Evolutionary conservation across 2,888 invertebrate species (phyloP).

Genomic region (Bedellia somnulentella): DNA sequence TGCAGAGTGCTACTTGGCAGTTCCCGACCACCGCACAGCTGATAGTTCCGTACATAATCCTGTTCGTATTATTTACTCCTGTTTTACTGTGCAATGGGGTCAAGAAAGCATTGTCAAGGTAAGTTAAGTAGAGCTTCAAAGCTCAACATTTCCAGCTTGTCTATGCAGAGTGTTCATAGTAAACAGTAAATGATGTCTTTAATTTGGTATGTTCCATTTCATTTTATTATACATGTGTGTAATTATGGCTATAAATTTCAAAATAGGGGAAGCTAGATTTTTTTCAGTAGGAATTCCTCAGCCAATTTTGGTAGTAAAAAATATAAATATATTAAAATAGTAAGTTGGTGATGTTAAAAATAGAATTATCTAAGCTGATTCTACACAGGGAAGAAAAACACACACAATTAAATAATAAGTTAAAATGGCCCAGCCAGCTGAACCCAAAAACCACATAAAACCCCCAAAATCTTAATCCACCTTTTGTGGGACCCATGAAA

Average conservation of each 20-base stretch:
- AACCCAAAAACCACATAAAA: too few species aligned
- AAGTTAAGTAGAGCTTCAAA: slow-evolving; percentile 26
- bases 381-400: too few species aligned
- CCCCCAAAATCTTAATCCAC: too few species aligned
- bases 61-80: slow-evolving; percentile 77
- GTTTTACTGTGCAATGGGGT: slow-evolving; percentile 73
- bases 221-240: not conserved
- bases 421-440: too few species aligned
- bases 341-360: too few species aligned
- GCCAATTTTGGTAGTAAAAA: too few species aligned
- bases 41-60: slow-evolving; percentile 75
- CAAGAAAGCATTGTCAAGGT: slow-evolving; percentile 64
- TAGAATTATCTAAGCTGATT: too few species aligned
- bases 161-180: not conserved
- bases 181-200: not conserved
- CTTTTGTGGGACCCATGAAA: too few species aligned
- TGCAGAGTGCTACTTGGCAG: slow-evolving; percentile 69
- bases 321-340: too few species aligned
- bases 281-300: too few species aligned
- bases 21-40: slow-evolving; percentile 80
- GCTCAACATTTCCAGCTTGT: not conserved
- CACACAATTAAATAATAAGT: too few species aligned
- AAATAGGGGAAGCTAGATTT: too few species aligned
- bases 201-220: not conserved
- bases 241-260: not conserved